phyloP scores from a whole-genome alignment of 1,140 invertebrate species.

The Lepidurus apus region DNA sequence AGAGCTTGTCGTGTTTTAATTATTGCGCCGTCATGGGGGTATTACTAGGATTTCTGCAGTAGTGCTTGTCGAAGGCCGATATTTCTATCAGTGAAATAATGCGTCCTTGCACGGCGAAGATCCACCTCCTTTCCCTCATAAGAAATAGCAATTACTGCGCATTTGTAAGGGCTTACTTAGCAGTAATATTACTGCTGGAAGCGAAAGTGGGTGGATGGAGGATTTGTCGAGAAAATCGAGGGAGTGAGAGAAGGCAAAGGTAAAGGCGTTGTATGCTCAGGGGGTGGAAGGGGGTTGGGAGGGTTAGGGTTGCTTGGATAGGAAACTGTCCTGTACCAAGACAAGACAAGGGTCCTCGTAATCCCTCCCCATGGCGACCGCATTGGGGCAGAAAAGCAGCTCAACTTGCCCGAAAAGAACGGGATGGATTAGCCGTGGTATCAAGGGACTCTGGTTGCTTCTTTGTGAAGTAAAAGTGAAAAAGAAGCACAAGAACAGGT shows the following conservation, averaged over 20 bases:
- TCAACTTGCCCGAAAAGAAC: constrained; percentile 27
- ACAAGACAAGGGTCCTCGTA: constrained; percentile 2
- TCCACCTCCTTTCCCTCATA: not conserved
- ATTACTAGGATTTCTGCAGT: not conserved
- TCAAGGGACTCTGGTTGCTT: constrained; percentile 8
- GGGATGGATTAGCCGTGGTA: constrained; percentile 18
- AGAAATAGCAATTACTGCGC: constrained; percentile 3
- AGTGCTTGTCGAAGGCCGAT: not conserved
- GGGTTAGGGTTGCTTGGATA: not conserved
- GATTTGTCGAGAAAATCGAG: not conserved
- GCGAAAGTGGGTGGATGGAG: not conserved
- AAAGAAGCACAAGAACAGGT: not conserved
- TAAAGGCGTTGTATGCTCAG: not conserved
- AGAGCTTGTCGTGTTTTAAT: constrained; percentile 1
- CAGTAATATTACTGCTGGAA: constrained; percentile 19
- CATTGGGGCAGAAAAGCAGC: constrained; percentile 31
- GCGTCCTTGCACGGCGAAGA: not conserved
- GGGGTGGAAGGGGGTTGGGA: not conserved
- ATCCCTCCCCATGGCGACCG: constrained; percentile 19
- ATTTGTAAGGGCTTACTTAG: constrained; percentile 22
- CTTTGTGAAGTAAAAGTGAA: not conserved
- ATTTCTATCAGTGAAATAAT: constrained; percentile 2
- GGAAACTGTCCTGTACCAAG: constrained; percentile 15
- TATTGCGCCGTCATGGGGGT: not conserved
- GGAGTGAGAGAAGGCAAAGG: not conserved